phyloP scores from a whole-genome alignment of 2,797 vertebrate species.

The Eleutherodactylus coqui region DNA sequence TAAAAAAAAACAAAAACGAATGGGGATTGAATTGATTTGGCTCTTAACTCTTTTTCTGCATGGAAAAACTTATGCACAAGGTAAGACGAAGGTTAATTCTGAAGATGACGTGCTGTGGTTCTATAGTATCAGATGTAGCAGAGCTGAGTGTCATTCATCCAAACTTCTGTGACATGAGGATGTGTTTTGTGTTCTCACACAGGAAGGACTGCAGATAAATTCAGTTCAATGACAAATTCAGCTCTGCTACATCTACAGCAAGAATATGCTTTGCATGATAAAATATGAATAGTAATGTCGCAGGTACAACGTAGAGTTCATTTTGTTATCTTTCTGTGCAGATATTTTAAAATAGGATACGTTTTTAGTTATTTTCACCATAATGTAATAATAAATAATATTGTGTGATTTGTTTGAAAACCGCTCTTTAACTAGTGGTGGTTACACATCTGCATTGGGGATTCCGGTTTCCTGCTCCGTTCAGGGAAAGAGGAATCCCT shows the following conservation, averaged over 20 bases:
- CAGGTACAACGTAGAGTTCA: not conserved
- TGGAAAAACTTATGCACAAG: conserved; percentile 85
- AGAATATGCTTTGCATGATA: not conserved
- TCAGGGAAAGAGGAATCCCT: too few species aligned
- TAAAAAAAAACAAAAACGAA: conserved; percentile 81
- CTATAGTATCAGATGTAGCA: not conserved
- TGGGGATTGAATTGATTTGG: conserved; percentile 93
- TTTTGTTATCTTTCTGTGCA: not conserved
- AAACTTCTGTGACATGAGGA: not conserved
- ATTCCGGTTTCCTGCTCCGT: too few species aligned
- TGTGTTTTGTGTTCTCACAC: not conserved
- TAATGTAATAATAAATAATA: not conserved
- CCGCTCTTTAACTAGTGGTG: not conserved
- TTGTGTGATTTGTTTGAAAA: not conserved
- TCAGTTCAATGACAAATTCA: not conserved
- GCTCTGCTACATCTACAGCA: not conserved
- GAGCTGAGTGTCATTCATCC: not conserved
- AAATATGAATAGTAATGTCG: not conserved
- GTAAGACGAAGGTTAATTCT: conserved; percentile 77
- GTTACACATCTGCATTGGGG: too few species aligned
- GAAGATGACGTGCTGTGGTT: not conserved
- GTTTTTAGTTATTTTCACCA: not conserved
- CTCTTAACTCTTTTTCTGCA: conserved; percentile 87
- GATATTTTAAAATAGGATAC: too few species aligned
- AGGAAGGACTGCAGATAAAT: not conserved